Evolutionary conservation across 2,113 vertebrate species (phyloP).

Genomic region (Gyps fulvus): DNA sequence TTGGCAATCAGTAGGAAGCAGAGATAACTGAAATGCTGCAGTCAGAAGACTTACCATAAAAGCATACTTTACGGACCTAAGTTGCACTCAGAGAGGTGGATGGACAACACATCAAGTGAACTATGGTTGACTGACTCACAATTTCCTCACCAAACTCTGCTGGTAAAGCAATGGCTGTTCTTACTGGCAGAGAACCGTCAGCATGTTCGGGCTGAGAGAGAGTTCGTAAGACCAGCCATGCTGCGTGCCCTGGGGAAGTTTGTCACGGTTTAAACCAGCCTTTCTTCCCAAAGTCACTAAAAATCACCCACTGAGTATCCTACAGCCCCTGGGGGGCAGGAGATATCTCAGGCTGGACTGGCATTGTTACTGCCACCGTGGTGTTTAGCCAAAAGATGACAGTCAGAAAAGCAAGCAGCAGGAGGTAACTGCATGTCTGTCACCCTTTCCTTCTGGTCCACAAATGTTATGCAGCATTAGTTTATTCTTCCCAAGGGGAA

Average conservation of each 20-base stretch:
- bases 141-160: neutral
- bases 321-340: fast-evolving
- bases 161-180: neutral
- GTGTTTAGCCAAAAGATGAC: neutral
- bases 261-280: neutral
- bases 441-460: neutral
- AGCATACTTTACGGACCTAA: neutral
- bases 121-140: neutral
- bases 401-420: neutral
- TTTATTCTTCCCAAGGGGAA: neutral
- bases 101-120: neutral
- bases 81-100: neutral
- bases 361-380: fast-evolving
- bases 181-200: neutral
- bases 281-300: neutral
- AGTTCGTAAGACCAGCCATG: neutral
- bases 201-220: fast-evolving
- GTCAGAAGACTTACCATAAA: neutral
- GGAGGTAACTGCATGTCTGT: neutral
- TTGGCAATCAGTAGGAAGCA: neutral
- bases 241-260: neutral
- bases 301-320: neutral
- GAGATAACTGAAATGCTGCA: neutral
- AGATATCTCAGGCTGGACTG: neutral
- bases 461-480: neutral